Base-by-base conservation (phyloP, 2,797 vertebrate species). In the Chloroceryle inda region DNA sequence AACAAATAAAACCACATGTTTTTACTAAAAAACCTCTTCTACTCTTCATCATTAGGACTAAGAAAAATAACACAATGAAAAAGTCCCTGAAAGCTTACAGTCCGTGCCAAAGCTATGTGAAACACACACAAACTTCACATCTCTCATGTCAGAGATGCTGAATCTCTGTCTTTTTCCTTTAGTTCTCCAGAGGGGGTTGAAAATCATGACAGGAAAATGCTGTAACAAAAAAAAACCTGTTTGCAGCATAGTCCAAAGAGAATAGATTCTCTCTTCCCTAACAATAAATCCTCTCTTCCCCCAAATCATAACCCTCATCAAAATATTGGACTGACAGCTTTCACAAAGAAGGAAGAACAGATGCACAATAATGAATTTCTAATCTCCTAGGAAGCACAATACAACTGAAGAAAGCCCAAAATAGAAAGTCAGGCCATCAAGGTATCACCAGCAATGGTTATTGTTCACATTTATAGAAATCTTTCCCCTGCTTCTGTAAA, bases 311-410 rank as follows among this genome's bases (percentile, higher is more conserved):
- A 83, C 50, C 72, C 64, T 75, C 80, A 89, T 83, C 82, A 85
- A 91, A 96, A 86, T 88, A 96, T 37, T 33, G 79, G 76, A 83
- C 66, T 40, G 81, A 79, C 85, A 94, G 82, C 45, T 94, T 83
- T 76, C 78, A 92, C 62, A 91, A 95, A 95, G 81, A 71, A 82
- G 61, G 35, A 85, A 81, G 72, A 95, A 84, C 50, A 96, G 85
- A 91, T 73, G 85, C 13, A 91, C 33, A 62, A 31, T 47, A 85
- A 93, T 81, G 58, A 72, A 92, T 72, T 92, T 83, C 68, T 81
- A 27, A 83, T 85, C 78, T 87, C 72, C 72, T 58, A 80, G 75
- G 68, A 95, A 85, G 84, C 40, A 83, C 19, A 80, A n/a, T 19
- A 33, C 33, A 68, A 83, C 18, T 12, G 44, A 87, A 75, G 53